Conservation (phyloP, 2,888 invertebrate genomes). For the Thymelicus sylvestris region DNA sequence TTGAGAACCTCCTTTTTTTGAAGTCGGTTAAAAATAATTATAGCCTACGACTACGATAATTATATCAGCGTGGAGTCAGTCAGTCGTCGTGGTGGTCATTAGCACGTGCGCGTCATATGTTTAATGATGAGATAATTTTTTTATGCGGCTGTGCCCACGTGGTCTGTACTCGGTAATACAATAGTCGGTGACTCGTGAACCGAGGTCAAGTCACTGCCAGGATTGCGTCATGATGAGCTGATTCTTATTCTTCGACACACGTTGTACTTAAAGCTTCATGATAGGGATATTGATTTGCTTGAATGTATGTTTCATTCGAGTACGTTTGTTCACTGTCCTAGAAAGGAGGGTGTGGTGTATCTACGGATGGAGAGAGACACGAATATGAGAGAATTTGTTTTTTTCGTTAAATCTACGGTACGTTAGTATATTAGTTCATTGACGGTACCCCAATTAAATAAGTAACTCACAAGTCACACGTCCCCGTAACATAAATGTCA, state of each 20-base stretch:
- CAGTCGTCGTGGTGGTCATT: constrained; percentile 3
- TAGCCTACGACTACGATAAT: background rate
- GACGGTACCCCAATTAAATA: too few species aligned
- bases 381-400: too few species aligned
- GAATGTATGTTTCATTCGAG: background rate
- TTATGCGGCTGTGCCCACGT: constrained; percentile 41
- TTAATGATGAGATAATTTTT: constrained; percentile 36
- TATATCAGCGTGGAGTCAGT: background rate
- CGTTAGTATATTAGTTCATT: too few species aligned
- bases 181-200: constrained; percentile 29
- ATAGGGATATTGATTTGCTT: background rate
- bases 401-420: too few species aligned
- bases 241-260: constrained; percentile 23
- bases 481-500: too few species aligned
- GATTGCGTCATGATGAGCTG: constrained; percentile 41
- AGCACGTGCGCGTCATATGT: constrained; percentile 24
- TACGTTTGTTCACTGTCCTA: too few species aligned
- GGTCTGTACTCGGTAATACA: constrained; percentile 39
- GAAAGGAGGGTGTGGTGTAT: too few species aligned
- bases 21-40: too few species aligned
- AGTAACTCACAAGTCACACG: too few species aligned
- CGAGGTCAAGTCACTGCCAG: constrained; percentile 40
- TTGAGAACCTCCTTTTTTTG: too few species aligned
- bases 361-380: too few species aligned
- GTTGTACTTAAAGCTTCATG: background rate